Evolutionary conservation across 2,888 invertebrate species (phyloP).

Genomic region (Parnassius smintheus): DNA sequence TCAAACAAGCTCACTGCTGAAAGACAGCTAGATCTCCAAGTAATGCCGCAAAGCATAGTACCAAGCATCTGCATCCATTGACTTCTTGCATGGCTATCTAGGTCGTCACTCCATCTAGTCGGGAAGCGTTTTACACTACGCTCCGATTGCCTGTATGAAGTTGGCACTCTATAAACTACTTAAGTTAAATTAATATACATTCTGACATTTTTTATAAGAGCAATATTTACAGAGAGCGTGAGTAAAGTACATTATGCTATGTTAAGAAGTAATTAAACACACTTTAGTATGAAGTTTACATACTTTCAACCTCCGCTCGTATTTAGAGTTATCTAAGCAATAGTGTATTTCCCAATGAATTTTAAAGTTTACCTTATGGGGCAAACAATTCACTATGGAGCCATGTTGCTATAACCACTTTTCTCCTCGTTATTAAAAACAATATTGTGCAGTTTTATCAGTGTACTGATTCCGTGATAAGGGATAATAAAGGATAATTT

Average conservation of each 20-base stretch:
- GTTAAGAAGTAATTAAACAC: slow-evolving; percentile 4
- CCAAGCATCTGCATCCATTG: too few relatives aligned
- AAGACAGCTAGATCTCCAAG: too few relatives aligned
- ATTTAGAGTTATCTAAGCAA: slow-evolving; percentile 26
- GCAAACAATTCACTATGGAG: slow-evolving; percentile 45
- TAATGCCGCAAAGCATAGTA: too few relatives aligned
- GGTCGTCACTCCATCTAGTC: too few relatives aligned
- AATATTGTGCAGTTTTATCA: slow-evolving; percentile 19
- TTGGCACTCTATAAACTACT: too few relatives aligned
- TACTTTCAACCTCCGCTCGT: slow-evolving; percentile 6
- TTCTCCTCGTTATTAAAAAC: slow-evolving; percentile 36
- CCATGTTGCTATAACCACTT: slow-evolving; percentile 44
- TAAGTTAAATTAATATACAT: too few relatives aligned
- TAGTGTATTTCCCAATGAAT: slow-evolving; percentile 28
- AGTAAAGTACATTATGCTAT: slow-evolving; percentile 2
- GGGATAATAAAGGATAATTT: slow-evolving; percentile 5
- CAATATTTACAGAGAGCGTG: background rate
- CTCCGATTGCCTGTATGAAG: too few relatives aligned
- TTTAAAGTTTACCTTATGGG: slow-evolving; percentile 35
- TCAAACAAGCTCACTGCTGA: too few relatives aligned
- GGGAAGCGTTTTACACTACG: too few relatives aligned
- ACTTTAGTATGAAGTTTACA: slow-evolving; percentile 13
- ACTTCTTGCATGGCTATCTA: too few relatives aligned
- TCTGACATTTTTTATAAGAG: too few relatives aligned
- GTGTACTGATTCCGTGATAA: slow-evolving; percentile 3